Conservation (phyloP, 30 jellyfish, hydroid and myxozoan species). For the Rhopilema esculentum region DNA sequence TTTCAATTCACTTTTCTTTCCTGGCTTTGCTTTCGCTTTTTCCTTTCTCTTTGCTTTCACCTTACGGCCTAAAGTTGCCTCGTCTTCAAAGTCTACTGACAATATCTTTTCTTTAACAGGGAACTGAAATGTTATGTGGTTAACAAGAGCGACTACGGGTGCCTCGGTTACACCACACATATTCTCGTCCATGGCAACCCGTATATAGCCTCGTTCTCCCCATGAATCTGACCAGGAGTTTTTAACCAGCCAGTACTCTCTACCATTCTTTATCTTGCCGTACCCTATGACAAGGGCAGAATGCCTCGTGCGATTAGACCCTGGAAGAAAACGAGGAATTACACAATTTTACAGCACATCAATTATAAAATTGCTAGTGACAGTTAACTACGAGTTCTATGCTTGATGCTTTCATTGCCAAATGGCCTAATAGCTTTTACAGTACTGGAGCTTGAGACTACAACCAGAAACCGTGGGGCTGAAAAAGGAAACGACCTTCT, state of each 20-base stretch:
- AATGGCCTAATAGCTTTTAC: no score
- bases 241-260: conserved; percentile 93
- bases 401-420: no score
- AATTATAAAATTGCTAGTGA: not conserved
- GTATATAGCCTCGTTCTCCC: conserved; percentile 97
- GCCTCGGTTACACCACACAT: conserved; percentile 95
- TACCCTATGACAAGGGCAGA: conserved; percentile 96
- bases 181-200: conserved; percentile 88
- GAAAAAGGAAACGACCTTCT: no score
- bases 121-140: conserved; percentile 83
- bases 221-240: conserved; percentile 98
- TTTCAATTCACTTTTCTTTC: conserved; percentile 4
- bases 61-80: conserved; percentile 47
- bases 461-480: no score
- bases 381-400: no score
- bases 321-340: conserved; percentile 32
- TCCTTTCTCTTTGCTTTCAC: conserved; percentile 47
- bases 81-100: conserved; percentile 41
- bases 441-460: no score
- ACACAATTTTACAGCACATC: not conserved
- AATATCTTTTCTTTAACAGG: conserved; percentile 76
- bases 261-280: conserved; percentile 82
- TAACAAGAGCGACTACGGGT: conserved; percentile 91
- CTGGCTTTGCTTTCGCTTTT: conserved; percentile 6
- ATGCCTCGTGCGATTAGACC: conserved; percentile 91